Conservation (phyloP, 2,113 vertebrate genomes). For the Pseudorhombus dupliciocellatus region DNA sequence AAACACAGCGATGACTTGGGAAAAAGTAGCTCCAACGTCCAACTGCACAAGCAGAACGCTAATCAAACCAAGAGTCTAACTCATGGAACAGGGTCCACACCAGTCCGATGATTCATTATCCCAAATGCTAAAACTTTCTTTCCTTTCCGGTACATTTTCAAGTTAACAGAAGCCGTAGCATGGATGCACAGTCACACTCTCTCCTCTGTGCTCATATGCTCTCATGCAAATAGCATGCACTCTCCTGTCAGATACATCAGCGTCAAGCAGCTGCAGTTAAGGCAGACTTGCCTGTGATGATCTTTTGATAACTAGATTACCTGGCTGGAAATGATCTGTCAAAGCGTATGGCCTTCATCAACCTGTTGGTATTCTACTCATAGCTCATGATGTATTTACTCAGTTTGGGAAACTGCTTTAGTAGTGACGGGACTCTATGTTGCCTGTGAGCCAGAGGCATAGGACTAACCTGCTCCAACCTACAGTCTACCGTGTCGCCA, state of each 20-base stretch:
- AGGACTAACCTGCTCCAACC: neutral
- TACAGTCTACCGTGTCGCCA: slow-evolving; percentile 19
- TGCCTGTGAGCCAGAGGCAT: neutral
- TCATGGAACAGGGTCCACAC: slow-evolving; percentile 2
- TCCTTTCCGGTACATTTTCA: neutral
- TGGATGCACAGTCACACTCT: neutral
- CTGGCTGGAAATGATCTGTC: slow-evolving; percentile 10
- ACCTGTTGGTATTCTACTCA: neutral
- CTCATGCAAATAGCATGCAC: neutral
- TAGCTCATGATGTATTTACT: neutral
- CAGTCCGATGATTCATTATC: neutral
- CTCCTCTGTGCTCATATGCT: neutral
- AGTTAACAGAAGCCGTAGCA: neutral
- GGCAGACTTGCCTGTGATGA: slow-evolving; percentile 13
- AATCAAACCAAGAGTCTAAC: neutral
- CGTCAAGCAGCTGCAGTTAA: slow-evolving; percentile 32
- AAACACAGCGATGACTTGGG: slow-evolving; percentile 65
- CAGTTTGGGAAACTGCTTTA: neutral
- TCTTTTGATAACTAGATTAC: slow-evolving; percentile 16
- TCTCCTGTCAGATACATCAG: neutral
- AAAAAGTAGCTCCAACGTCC: slow-evolving; percentile 9
- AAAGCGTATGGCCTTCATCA: neutral
- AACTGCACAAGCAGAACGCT: neutral
- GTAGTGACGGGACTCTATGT: neutral
- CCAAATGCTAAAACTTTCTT: neutral